These are phyloP conservation scores for Chironomus tentans DNA, from an alignment of 2,888 invertebrate genomes.

Conservation along the genomic window DNA sequence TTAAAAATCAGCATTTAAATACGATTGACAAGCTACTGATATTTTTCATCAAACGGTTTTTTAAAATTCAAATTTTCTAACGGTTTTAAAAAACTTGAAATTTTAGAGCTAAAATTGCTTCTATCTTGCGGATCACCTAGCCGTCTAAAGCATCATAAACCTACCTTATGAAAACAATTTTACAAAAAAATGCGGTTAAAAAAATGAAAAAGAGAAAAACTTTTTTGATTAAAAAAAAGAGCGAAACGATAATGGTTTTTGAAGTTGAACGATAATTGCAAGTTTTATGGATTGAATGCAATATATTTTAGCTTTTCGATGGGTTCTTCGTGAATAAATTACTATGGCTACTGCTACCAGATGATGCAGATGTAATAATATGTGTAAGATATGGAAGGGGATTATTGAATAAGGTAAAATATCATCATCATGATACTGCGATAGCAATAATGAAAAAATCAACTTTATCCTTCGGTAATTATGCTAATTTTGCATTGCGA, in stretches of 20 bases:
- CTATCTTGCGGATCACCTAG: too few relatives aligned
- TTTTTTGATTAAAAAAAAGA: slow-evolving; percentile 11
- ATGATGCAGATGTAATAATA: not conserved
- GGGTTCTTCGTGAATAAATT: not conserved
- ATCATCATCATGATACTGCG: not conserved
- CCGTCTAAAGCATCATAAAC: too few relatives aligned
- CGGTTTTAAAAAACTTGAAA: too few relatives aligned
- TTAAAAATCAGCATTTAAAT: too few relatives aligned
- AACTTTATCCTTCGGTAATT: not conserved
- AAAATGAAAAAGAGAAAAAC: not conserved
- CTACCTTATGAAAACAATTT: too few relatives aligned
- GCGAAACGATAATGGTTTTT: slow-evolving; percentile 12
- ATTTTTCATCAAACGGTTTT: too few relatives aligned
- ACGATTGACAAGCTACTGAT: too few relatives aligned
- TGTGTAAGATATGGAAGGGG: too few relatives aligned
- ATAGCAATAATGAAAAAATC: not conserved
- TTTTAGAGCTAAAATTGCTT: too few relatives aligned
- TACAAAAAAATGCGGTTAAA: too few relatives aligned
- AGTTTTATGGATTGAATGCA: slow-evolving; percentile 8
- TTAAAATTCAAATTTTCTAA: too few relatives aligned
- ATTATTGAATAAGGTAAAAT: not conserved
- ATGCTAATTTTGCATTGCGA: not conserved
- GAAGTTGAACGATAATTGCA: slow-evolving; percentile 8
- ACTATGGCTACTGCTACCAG: not conserved
- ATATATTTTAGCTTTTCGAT: not conserved